Base-by-base conservation (phyloP, 2,888 invertebrate species). In the Achlya flavicornis region DNA sequence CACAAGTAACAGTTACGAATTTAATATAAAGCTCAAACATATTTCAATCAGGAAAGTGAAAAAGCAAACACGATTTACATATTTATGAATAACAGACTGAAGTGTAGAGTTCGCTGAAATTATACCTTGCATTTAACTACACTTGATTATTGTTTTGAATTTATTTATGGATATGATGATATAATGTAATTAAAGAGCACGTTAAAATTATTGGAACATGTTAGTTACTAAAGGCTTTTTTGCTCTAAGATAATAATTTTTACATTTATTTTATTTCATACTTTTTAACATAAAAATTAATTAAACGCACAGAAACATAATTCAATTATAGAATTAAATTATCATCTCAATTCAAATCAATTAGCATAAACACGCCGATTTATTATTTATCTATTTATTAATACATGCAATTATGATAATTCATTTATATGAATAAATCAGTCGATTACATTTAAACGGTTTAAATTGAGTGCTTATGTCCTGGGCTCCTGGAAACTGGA, bases 61-160 rank as follows among this genome's bases (percentile, higher is more conserved):
- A 79, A 80, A 73, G 75, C 76, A 79, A 78, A 81, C 72, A 66
- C 41, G 66, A 83, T 84, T 83, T 76, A 71, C 79, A 85, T 84
- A 83, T 80, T 82, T 78, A 85, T 84, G 78, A 41, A 41, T 41
- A 41, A 76, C 75, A 75, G 69, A 72, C 63, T 70, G 63, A 64
- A 63, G 65, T 68, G 67, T 73, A 70, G 68, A 69, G 68, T 69
- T 70, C 61, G 48, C 48, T 65, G 58, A 66, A 66, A 67, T 65
- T 0, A 11, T 38, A 35, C 53, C 63, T 57, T 62, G 61, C 19
- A 61, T 63, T 63, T 70, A 66, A 65, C 60, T 41, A 48, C 53
- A 53, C 19, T 53, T 19, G 8, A 16, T 16, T 38, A 38, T 38
- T 38, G 38, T 38, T 38, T 38, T 10, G 3, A 10, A 38, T 10